Percentiles rank a stretch among this genome's conserved stretches.
phyloP scores from a whole-genome alignment of 2,888 invertebrate genomes.

The Embidobia sp. region DNA sequence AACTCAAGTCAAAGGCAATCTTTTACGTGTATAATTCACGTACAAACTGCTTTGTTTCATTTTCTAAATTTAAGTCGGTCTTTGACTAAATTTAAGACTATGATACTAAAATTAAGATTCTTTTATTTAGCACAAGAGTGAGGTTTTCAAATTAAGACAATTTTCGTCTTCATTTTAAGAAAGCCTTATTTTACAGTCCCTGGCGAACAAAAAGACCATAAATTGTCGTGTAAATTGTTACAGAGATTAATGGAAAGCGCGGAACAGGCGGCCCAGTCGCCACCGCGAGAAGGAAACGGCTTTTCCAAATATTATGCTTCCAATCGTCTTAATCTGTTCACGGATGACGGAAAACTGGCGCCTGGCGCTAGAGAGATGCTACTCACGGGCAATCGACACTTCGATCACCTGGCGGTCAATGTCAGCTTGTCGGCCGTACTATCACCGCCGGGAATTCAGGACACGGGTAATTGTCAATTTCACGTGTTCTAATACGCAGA shows the following conservation, averaged over 20 bases:
- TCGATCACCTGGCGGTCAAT: conserved; percentile 93
- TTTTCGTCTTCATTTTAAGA: too few relatives aligned
- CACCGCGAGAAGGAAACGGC: conserved; percentile 82
- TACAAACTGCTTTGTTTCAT: too few relatives aligned
- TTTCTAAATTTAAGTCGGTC: too few relatives aligned
- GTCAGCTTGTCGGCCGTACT: conserved; percentile 93
- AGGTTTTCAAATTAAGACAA: too few relatives aligned
- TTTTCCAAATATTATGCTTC: conserved; percentile 90
- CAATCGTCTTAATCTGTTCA: conserved; percentile 90
- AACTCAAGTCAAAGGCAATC: too few relatives aligned
- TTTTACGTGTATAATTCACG: too few relatives aligned
- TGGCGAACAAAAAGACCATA: too few relatives aligned
- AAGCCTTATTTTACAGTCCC: too few relatives aligned
- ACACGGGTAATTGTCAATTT: conserved; percentile 83
- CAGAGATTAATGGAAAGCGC: conserved; percentile 96
- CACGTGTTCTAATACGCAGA: conserved; percentile 26
- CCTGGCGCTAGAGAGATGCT: conserved; percentile 88
- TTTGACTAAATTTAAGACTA: too few relatives aligned
- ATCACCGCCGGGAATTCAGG: conserved; percentile 90
- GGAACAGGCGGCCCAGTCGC: conserved; percentile 91
- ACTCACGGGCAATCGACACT: conserved; percentile 90
- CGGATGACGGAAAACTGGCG: conserved; percentile 88
- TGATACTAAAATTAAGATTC: too few relatives aligned
- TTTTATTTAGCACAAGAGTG: too few relatives aligned
- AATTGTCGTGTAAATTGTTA: conserved; percentile 70